Conservation (phyloP, 1,140 invertebrate species). For the Micrasema longulum region DNA sequence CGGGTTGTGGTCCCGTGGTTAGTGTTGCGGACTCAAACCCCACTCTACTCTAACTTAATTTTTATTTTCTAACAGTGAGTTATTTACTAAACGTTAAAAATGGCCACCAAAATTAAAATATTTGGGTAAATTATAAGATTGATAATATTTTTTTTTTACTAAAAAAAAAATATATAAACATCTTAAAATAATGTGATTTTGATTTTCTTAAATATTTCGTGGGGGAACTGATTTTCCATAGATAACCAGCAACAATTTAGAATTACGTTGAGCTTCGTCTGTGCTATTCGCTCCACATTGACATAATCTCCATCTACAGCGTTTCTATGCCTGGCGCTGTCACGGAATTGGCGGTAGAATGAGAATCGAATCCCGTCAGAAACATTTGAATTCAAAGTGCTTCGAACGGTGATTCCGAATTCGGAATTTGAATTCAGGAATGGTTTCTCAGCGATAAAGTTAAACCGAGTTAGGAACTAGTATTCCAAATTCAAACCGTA, state of each 20-base stretch:
- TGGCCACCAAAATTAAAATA: not conserved
- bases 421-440: constrained; percentile 33
- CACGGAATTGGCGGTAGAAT: constrained; percentile 23
- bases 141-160: not conserved
- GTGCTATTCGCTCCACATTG: not conserved
- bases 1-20: no score
- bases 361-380: constrained; percentile 29
- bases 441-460: constrained; percentile 21
- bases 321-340: not conserved
- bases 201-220: not conserved
- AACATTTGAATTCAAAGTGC: constrained; percentile 39
- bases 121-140: not conserved
- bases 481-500: not conserved
- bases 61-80: no score
- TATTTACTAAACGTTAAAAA: no score
- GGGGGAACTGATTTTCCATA: not conserved
- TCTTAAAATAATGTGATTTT: not conserved
- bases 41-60: no score
- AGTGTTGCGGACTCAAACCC: no score
- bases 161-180: not conserved
- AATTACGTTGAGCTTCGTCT: not conserved
- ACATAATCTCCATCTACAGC: constrained; percentile 15
- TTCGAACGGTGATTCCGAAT: constrained; percentile 32
- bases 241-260: not conserved
- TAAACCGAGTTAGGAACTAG: constrained; percentile 7